Percentiles rank a stretch among this genome's conserved stretches.
phyloP scores from a whole-genome alignment of 2,113 vertebrate genomes.

The Menidia beryllina region DNA sequence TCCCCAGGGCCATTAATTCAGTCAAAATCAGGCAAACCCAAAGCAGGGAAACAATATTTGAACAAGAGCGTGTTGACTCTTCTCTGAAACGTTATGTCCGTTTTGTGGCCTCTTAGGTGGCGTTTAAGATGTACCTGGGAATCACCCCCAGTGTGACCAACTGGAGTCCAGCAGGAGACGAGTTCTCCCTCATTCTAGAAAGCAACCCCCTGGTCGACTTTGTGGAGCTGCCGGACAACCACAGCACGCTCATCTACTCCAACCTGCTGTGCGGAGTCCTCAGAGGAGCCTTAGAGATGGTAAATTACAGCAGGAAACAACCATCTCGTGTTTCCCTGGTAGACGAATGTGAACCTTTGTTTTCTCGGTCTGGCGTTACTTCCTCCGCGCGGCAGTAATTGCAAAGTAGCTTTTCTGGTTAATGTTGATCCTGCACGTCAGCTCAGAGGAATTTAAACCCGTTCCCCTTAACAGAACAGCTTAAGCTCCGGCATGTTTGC shows the following conservation, averaged over 20 bases:
- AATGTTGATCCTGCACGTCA: background rate
- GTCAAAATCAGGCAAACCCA: background rate
- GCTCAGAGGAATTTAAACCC: background rate
- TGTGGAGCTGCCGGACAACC: constrained; percentile 97
- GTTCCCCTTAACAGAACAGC: background rate
- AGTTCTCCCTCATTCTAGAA: constrained; percentile 98
- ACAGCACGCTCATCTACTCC: constrained; percentile 95
- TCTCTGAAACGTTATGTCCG: background rate
- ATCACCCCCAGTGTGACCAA: constrained; percentile 97
- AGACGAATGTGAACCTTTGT: too few species aligned
- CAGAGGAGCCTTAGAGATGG: constrained; percentile 97
- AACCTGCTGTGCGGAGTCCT: constrained; percentile 94
- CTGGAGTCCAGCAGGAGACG: constrained; percentile 97
- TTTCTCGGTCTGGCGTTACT: too few species aligned
- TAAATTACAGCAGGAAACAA: constrained; percentile 70
- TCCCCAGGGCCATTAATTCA: constrained; percentile 13
- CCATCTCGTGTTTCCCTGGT: background rate
- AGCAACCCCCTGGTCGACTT: constrained; percentile 98
- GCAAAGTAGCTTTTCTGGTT: background rate
- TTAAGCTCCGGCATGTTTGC: background rate
- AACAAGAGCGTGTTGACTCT: background rate
- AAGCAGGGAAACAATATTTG: background rate
- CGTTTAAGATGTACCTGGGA: constrained; percentile 98
- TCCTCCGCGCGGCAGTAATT: background rate
- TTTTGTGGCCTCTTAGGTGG: constrained; percentile 82